Evolutionary conservation across 1,140 invertebrate genomes (phyloP).

Genomic region (Macrosteles quadrilineatus): DNA sequence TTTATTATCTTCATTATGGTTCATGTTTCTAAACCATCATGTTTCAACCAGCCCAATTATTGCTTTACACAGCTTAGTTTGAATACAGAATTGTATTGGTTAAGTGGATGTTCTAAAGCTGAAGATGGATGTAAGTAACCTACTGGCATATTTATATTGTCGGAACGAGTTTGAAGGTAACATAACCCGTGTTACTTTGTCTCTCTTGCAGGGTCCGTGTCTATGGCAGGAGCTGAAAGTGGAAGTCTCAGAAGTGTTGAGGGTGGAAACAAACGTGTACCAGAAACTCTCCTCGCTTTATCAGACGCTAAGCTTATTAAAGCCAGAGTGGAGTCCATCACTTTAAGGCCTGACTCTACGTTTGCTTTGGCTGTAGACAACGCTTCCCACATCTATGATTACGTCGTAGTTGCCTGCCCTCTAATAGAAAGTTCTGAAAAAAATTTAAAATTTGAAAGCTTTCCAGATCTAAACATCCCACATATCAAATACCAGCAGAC

Average conservation of each 20-base stretch:
- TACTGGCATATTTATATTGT: too few relatives aligned
- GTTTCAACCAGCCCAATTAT: too few relatives aligned
- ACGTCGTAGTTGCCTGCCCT: conserved; percentile 62
- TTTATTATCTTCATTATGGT: too few relatives aligned
- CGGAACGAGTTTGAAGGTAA: too few relatives aligned
- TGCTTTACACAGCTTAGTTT: too few relatives aligned
- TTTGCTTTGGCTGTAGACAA: background rate
- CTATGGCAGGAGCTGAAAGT: conserved; percentile 56
- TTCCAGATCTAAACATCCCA: conserved; percentile 33
- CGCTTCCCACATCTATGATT: conserved; percentile 53
- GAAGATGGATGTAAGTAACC: too few relatives aligned
- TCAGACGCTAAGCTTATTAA: conserved; percentile 52
- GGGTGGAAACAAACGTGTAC: conserved; percentile 62
- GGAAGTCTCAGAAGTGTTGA: conserved; percentile 60
- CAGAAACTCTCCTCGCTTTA: conserved; percentile 50
- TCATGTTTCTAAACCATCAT: too few relatives aligned
- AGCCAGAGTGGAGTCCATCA: conserved; percentile 37
- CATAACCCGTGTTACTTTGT: conserved; percentile 11
- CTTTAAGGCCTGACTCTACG: background rate
- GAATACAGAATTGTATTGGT: too few relatives aligned
- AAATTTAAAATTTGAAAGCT: conserved; percentile 48
- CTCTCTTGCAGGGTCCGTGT: conserved; percentile 50
- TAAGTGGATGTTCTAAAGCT: too few relatives aligned
- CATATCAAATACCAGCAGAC: conserved; percentile 56
- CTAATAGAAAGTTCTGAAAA: conserved; percentile 50